phyloP scores from a whole-genome alignment of 2,113 vertebrate genomes.

The Bos taurus region DNA sequence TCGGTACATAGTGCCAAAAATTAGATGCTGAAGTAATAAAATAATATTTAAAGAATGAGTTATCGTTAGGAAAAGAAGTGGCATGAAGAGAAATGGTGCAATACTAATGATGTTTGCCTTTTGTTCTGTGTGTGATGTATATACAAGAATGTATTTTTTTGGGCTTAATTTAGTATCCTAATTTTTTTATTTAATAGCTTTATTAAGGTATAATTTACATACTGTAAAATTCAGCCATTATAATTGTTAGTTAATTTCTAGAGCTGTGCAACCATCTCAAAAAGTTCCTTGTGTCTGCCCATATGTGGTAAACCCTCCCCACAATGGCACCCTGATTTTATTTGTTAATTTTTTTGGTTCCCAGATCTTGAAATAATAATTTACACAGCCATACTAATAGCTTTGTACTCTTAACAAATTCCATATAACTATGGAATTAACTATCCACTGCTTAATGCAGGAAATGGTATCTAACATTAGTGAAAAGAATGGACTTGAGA shows the following conservation, averaged over 20 bases:
- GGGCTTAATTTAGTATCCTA: not conserved
- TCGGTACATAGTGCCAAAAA: not conserved
- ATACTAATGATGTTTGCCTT: not conserved
- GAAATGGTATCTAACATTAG: not conserved
- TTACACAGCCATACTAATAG: not conserved
- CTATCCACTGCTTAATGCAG: not conserved
- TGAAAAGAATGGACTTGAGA: not conserved
- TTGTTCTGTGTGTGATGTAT: not conserved
- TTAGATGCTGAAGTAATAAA: not conserved
- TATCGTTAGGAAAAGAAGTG: not conserved
- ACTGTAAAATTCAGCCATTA: not conserved
- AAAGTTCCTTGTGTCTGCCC: not conserved
- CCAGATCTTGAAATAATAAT: not conserved
- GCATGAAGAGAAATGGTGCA: not conserved
- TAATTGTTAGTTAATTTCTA: slow-evolving; percentile 1
- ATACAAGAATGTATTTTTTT: not conserved
- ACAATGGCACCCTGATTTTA: not conserved
- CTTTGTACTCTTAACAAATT: not conserved
- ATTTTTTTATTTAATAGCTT: not conserved
- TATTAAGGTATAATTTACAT: not conserved
- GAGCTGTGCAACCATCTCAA: not conserved
- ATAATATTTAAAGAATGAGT: not conserved
- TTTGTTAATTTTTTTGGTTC: not conserved
- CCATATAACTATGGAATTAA: not conserved
- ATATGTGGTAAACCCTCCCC: not conserved